A percentile compares a stretch with the other conserved stretches of the same genome.
Conservation (phyloP, 1,140 invertebrate species). For the Trichonephila clavata region DNA sequence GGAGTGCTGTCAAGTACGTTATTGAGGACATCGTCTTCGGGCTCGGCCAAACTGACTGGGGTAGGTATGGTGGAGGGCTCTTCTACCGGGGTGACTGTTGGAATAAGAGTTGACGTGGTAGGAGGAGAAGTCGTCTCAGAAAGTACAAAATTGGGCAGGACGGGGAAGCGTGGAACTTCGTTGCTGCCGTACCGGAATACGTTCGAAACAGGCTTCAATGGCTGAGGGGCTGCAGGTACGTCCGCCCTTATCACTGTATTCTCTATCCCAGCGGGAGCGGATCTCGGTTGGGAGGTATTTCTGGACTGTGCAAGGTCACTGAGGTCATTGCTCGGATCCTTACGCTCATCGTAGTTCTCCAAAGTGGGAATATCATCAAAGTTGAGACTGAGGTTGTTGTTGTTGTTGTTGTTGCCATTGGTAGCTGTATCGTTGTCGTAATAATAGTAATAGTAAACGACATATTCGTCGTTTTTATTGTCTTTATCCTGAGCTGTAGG, state of each 20-base stretch:
- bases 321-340: constrained; percentile 12
- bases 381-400: constrained; percentile 55
- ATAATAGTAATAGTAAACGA: constrained; percentile 77
- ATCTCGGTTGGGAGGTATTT: constrained; percentile 30
- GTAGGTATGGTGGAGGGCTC: not conserved
- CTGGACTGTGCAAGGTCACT: too few species aligned
- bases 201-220: constrained; percentile 65
- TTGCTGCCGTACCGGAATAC: constrained; percentile 70
- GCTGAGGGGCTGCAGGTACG: not conserved
- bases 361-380: constrained; percentile 76
- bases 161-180: constrained; percentile 70
- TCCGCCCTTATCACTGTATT: constrained; percentile 9
- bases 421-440: constrained; percentile 69
- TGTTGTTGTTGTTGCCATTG: not conserved
- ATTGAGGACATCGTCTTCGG: constrained; percentile 42
- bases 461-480: constrained; percentile 68
- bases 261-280: not conserved
- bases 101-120: not conserved
- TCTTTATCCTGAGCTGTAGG: constrained; percentile 69
- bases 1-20: constrained; percentile 34
- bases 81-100: not conserved
- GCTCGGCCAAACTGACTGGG: not conserved
- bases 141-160: constrained; percentile 52
- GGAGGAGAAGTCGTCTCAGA: not conserved
- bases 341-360: constrained; percentile 69